Conservation (phyloP, 2,113 vertebrate species). For the Struthidea cinerea region DNA sequence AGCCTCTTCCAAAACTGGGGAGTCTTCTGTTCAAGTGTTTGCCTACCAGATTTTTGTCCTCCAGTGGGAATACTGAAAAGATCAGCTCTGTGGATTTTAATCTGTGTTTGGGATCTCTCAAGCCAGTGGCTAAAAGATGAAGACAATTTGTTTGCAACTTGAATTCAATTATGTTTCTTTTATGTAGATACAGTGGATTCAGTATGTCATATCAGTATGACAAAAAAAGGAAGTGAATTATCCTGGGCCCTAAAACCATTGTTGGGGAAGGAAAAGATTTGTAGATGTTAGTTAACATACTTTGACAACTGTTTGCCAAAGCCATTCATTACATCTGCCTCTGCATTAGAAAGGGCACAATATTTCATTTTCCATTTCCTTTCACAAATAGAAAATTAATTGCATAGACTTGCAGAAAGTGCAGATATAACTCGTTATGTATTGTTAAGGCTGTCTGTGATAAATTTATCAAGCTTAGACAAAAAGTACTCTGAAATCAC, state of each 20-base stretch:
- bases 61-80: not conserved
- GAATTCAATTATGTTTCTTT: conserved; percentile 6
- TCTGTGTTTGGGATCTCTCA: not conserved
- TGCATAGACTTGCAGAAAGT: conserved; percentile 45
- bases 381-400: conserved; percentile 67
- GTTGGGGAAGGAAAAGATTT: conserved; percentile 36
- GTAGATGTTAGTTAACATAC: conserved; percentile 27
- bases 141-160: not conserved
- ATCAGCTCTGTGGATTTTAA: not conserved
- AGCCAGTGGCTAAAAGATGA: not conserved
- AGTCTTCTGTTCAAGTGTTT: not conserved
- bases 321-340: conserved; percentile 35
- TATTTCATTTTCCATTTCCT: conserved; percentile 67
- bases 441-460: conserved; percentile 65
- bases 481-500: conserved; percentile 66
- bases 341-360: conserved; percentile 45
- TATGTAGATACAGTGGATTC: not conserved
- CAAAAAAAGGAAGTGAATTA: conserved; percentile 21
- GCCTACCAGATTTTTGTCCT: not conserved
- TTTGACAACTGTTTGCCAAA: conserved; percentile 58
- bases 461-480: conserved; percentile 65
- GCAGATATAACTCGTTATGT: conserved; percentile 48
- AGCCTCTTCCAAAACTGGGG: not conserved
- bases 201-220: not conserved
- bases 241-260: not conserved